Evolutionary conservation across 2,113 vertebrate genomes (phyloP).

Genomic region (Seriola rivoliana): DNA sequence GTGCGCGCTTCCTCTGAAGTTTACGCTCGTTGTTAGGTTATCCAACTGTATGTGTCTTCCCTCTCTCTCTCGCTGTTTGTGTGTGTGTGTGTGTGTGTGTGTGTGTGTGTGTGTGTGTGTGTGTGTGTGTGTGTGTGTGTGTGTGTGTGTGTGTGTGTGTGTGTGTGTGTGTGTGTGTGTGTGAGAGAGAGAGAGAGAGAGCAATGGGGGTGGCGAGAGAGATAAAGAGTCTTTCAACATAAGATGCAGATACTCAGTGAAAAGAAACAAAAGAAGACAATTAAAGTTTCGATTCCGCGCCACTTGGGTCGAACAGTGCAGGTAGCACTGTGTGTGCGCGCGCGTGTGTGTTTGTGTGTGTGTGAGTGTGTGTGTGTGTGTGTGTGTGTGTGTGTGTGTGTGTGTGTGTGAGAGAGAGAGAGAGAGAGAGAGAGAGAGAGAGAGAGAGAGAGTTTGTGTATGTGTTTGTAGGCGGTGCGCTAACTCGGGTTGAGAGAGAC

Average conservation of each 20-base stretch:
- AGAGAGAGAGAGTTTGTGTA: neutral
- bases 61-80: neutral
- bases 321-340: constrained; percentile 35
- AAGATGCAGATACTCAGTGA: constrained; percentile 7
- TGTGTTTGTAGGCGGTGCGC: constrained; percentile 80
- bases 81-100: constrained; percentile 5
- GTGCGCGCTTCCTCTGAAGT: constrained; percentile 30
- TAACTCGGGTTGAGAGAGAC: constrained; percentile 74
- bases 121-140: neutral
- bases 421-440: constrained; percentile 41
- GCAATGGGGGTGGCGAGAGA: neutral
- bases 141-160: neutral
- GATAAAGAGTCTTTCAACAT: no score
- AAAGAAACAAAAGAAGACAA: constrained; percentile 27
- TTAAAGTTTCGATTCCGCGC: constrained; percentile 56
- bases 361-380: constrained; percentile 4
- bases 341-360: neutral
- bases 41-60: neutral
- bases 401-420: neutral
- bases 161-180: constrained; percentile 13
- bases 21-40: neutral
- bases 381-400: neutral
- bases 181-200: neutral
- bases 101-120: constrained; percentile 4
- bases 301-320: constrained; percentile 38